Evolutionary conservation across 2,113 vertebrate genomes (phyloP).

Genomic region (Chloropsis hardwickii): DNA sequence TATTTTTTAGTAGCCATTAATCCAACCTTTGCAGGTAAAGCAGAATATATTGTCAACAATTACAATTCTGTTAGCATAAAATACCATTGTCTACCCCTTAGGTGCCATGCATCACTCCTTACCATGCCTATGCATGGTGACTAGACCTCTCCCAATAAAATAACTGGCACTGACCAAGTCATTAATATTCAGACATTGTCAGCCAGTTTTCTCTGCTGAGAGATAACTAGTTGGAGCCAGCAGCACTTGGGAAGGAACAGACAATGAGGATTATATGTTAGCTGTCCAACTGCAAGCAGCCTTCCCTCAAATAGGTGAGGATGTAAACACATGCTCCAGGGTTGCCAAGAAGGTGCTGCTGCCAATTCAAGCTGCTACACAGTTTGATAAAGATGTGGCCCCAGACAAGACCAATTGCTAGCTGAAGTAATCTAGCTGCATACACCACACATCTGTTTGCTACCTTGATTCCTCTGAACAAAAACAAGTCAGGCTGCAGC

Average conservation of each 20-base stretch:
- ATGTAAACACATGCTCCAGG: accelerated
- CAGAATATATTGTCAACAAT: background rate
- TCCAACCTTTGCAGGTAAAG: background rate
- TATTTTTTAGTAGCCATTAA: background rate
- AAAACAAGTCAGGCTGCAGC: background rate
- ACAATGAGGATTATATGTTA: background rate
- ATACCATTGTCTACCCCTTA: background rate
- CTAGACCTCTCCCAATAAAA: background rate
- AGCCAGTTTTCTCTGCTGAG: background rate
- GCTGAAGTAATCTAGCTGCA: background rate
- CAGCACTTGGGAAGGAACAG: background rate
- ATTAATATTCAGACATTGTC: background rate
- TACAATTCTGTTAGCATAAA: background rate
- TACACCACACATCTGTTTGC: background rate
- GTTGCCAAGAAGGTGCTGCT: background rate
- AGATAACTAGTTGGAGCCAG: background rate
- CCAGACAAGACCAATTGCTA: background rate
- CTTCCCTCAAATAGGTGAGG: background rate
- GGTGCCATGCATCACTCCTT: background rate
- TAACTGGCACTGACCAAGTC: too few relatives aligned
- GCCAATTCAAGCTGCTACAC: background rate
- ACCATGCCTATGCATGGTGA: background rate
- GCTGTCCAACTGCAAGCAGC: background rate
- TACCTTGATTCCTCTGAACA: background rate
- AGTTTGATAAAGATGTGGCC: background rate